Evolutionary conservation across 2,888 invertebrate genomes (phyloP), one percentile per base, ranked within the genome.

Genomic region (Alcis repandata): DNA sequence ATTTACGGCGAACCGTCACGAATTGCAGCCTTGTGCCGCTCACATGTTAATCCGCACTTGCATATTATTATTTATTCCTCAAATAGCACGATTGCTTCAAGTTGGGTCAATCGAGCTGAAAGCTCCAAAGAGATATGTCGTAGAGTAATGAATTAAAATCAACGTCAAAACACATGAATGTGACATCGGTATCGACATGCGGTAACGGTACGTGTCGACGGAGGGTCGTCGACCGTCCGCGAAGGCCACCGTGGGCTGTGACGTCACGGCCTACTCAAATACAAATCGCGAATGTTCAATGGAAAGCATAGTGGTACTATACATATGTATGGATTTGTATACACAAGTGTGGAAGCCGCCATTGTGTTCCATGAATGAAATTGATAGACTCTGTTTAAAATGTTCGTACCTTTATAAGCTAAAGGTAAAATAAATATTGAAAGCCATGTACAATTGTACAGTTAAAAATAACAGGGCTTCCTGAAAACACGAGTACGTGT

Each of bases 171-270:
- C 43, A 51, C 20, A 8, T 20, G 43, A 9, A 32, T 19, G 54
- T 27, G 64, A 54, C 56, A 63, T 22, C 45, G 40, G 41, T 36
- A 61, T 83, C 82, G 81, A 43, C 11, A 17, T 32, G 54, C 54
- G 80, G 76, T 85, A 88, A 88, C 88, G 86, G 89, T 82, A 73
- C 77, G 67, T 54, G 63, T 41, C 72, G 66, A 54, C 63, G 54
- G 65, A 77, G 76, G 87, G 84, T 85, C 87, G 72, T 71, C 76
- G 83, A 84, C 88, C 89, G 86, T 75, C 85, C 89, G 85, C 85
- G 87, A 89, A 90, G 90, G 90, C 84, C 88, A 83, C 68, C 68
- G 73, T 78, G 69, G 65, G 59, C 59, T 48, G 71, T 89, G 88
- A 90, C 88, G 90, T 89, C 88, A 70, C 57, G 33, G 13, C 52